Base-by-base conservation (phyloP, 2,888 invertebrate genomes). In the Invenusta paracnida region DNA sequence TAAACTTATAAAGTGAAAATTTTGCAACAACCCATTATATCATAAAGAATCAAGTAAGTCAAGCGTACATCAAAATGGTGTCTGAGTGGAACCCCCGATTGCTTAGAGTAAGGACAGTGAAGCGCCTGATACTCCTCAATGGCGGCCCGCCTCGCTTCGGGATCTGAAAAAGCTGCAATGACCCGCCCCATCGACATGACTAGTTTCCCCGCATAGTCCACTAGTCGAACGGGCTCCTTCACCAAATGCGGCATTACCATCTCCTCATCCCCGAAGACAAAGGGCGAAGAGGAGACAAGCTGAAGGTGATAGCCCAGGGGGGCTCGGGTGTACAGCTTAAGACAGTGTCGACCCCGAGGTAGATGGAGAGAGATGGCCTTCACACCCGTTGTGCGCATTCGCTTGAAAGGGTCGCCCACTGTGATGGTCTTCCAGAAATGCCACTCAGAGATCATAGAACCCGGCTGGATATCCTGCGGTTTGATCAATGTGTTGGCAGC, bases 361-460 rank as follows among this genome's bases (percentile, higher is more conserved):
- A 91, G 89, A 86, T 88, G 90, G 5, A 91, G 89, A 0, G 85
- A 85, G 23, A 85, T 23, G 29, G 87, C 87, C 67, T 85, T 86
- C 13, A 90, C 90, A 17, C 90, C 90, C 11, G 91, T 91, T 11
- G 90, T 90, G 30, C 89, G 87, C 0, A 91, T 87, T 25, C 90
- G 87, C 27, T 91, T 88, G 48, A 91, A 89, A 23, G 91, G 91
- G 86, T 91, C 90, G 27, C 91, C 91, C 13, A 90, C 90, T 0
- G 90, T 90, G 29, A 91, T 87, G 83, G 90, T 89, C 88, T 91
- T 91, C 91, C 91, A 91, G n/a, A 91, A 91, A 88, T 91, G 91
- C 0, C 90, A 90, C 87, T 91, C 91, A 17, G 90, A 91, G 28
- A 91, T 89, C 82, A 91, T 87, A 0, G 90, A 89, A 0, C 91